Conservation (phyloP, 2,888 invertebrate species). For the Imbricaverruca yamaguchii region DNA sequence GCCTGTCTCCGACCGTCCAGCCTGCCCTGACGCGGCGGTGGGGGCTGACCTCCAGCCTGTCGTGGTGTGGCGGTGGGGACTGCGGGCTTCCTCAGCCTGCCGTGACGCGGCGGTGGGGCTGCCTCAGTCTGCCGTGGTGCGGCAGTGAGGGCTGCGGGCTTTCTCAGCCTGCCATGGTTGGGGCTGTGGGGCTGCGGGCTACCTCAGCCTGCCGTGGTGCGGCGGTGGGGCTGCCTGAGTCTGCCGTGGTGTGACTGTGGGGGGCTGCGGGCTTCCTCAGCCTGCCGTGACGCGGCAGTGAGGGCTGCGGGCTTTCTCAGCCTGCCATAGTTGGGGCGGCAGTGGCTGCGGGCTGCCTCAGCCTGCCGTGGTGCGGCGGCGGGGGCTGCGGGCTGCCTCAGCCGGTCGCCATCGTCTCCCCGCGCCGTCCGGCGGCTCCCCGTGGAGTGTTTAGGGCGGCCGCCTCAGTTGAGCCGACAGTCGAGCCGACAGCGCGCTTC, state of each 20-base stretch:
- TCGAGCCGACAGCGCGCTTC: slow-evolving; percentile 2
- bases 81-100: not conserved
- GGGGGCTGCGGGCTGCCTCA: not conserved
- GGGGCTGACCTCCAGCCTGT: not conserved
- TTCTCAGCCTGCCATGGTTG: not conserved
- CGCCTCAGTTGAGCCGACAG: not conserved
- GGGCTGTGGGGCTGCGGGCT: not conserved
- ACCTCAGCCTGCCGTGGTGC: not conserved
- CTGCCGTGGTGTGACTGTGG: not conserved
- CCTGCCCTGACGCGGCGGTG: not conserved
- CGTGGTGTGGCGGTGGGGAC: not conserved
- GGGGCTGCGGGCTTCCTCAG: not conserved
- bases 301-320: not conserved
- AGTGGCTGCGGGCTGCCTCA: not conserved
- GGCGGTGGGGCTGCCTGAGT: not conserved
- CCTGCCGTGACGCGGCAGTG: not conserved
- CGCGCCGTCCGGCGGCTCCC: not conserved
- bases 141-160: not conserved
- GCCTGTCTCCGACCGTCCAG: too few relatives aligned
- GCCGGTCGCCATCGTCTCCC: not conserved
- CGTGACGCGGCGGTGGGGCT: too few relatives aligned
- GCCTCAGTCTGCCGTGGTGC: not conserved
- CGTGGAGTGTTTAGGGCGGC: not conserved
- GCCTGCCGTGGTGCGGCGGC: not conserved
- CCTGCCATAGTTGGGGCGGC: not conserved